Conservation (phyloP, 2,113 vertebrate genomes). For the Lophura nycthemera region DNA sequence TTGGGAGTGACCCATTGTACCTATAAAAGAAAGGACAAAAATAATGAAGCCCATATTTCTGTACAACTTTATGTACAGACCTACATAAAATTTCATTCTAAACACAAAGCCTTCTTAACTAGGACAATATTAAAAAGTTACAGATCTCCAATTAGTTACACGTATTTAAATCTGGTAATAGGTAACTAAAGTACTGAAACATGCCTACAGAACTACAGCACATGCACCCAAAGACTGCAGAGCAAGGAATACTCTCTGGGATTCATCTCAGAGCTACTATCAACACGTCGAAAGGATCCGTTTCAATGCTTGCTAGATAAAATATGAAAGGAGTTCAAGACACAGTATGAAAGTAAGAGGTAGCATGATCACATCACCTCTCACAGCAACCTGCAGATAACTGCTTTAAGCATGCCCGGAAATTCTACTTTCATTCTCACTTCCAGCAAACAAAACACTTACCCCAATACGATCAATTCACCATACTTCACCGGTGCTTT, state of each 20-base stretch:
- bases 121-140: not conserved
- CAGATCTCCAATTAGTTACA: not conserved
- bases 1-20: slow-evolving; percentile 99
- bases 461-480: slow-evolving; percentile 99
- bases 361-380: not conserved
- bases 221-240: not conserved
- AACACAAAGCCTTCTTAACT: not conserved
- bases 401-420: not conserved
- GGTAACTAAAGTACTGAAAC: not conserved
- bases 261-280: not conserved
- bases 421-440: not conserved
- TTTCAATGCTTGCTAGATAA: not conserved
- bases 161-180: not conserved
- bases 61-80: not conserved
- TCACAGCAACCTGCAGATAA: not conserved
- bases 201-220: not conserved
- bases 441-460: slow-evolving; percentile 67
- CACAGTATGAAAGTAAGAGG: not conserved
- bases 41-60: not conserved
- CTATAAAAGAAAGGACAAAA: slow-evolving; percentile 71
- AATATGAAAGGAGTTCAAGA: not conserved
- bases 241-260: not conserved
- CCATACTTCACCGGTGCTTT: slow-evolving; percentile 99
- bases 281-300: accelerated
- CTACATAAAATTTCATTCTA: not conserved